These are phyloP conservation scores for Orestias chungarensis DNA, from an alignment of 2,797 vertebrate species.

Conservation along the genomic window DNA sequence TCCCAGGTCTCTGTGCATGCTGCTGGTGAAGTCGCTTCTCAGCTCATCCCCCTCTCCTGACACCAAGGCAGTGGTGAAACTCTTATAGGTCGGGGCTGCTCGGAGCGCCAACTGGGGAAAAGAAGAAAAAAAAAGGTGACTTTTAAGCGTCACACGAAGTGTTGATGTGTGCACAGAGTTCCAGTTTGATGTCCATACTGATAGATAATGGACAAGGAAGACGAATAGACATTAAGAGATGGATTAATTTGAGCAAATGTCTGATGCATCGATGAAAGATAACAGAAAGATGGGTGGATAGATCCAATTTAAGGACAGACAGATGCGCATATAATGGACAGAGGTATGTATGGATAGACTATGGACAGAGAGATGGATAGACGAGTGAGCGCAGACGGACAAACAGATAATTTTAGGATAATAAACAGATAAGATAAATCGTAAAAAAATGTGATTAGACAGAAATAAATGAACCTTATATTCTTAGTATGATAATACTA, in stretches of 20 bases:
- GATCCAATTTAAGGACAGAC: background rate
- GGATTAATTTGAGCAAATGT: too few relatives aligned
- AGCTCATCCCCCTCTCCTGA: constrained; percentile 85
- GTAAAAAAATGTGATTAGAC: background rate
- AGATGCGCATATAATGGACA: background rate
- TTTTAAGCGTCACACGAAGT: background rate
- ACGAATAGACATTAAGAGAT: too few relatives aligned
- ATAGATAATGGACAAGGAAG: too few relatives aligned
- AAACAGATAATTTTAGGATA: background rate
- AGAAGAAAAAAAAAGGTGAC: background rate
- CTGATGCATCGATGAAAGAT: too few relatives aligned
- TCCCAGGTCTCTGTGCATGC: constrained; percentile 90
- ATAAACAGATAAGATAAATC: background rate
- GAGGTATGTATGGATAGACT: background rate
- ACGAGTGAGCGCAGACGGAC: background rate
- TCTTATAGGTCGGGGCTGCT: constrained; percentile 91
- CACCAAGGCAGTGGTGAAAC: constrained; percentile 90
- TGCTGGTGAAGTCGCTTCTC: constrained; percentile 83
- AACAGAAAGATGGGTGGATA: background rate
- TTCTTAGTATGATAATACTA: background rate
- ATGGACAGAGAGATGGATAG: background rate
- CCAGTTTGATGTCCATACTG: too few relatives aligned
- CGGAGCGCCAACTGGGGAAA: constrained; percentile 89
- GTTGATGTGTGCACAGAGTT: background rate
- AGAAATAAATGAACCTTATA: too few relatives aligned